Conservation (phyloP, 2,113 vertebrate genomes). For the Neolamprologus devosi region DNA sequence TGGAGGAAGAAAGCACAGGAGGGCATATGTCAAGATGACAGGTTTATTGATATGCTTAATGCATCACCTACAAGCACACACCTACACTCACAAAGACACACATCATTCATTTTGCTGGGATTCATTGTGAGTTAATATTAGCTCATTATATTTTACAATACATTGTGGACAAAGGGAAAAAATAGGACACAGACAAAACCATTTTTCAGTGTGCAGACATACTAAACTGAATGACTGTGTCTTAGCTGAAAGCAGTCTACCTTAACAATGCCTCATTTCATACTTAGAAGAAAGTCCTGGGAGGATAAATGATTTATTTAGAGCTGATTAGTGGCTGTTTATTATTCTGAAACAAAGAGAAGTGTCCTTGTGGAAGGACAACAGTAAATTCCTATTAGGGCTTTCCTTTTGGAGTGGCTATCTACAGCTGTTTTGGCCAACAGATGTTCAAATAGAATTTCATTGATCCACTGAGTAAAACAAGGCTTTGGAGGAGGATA, state of each 20-base stretch:
- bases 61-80: conserved; percentile 10
- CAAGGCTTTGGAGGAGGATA: conserved; percentile 30
- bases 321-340: conserved; percentile 17
- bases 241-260: conserved; percentile 3
- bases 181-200: conserved; percentile 14
- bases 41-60: conserved; percentile 16
- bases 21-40: conserved; percentile 1
- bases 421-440: conserved; percentile 13
- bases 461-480: conserved; percentile 51
- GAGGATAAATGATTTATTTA: conserved; percentile 45
- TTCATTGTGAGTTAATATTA: conserved; percentile 21
- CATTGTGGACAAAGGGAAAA: not conserved
- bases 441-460: conserved; percentile 43
- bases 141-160: conserved; percentile 24
- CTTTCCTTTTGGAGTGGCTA: conserved; percentile 7
- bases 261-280: not conserved
- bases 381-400: conserved; percentile 20
- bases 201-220: conserved; percentile 33
- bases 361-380: conserved; percentile 58
- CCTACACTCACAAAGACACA: conserved; percentile 2
- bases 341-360: conserved; percentile 41
- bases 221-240: conserved; percentile 35
- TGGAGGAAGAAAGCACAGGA: not conserved
- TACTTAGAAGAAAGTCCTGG: not conserved
- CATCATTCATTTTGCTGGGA: conserved; percentile 1